A percentile compares a stretch with the other conserved stretches of the same genome.
Evolutionary conservation across 2,888 invertebrate species (phyloP).

Genomic region (Diarsia rubi): DNA sequence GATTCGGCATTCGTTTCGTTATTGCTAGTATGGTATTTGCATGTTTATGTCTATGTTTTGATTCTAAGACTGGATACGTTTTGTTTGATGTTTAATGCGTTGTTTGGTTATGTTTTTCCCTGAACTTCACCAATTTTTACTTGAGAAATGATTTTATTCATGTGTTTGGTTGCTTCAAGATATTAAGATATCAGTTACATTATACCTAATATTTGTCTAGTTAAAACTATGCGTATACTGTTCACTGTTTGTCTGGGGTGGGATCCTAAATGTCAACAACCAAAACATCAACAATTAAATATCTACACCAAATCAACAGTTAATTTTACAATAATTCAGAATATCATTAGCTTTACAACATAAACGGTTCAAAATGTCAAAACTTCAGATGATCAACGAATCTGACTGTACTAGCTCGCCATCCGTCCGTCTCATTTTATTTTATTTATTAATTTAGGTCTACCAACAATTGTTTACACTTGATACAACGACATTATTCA

Average conservation of each 20-base stretch:
- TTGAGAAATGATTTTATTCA: background rate
- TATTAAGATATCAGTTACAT: background rate
- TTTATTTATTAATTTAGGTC: too few relatives aligned
- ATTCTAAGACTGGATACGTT: slow-evolving; percentile 48
- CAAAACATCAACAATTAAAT: too few relatives aligned
- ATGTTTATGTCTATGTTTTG: slow-evolving; percentile 75
- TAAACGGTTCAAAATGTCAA: too few relatives aligned
- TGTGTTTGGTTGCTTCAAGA: background rate
- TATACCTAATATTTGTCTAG: background rate
- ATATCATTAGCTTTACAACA: too few relatives aligned
- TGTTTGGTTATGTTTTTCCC: slow-evolving; percentile 26
- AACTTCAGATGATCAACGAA: too few relatives aligned
- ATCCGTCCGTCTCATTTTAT: too few relatives aligned
- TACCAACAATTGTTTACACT: too few relatives aligned
- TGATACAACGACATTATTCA: too few relatives aligned
- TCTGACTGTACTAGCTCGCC: too few relatives aligned
- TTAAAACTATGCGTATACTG: background rate
- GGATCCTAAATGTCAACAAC: too few relatives aligned
- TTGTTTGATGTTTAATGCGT: slow-evolving; percentile 40
- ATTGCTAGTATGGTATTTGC: slow-evolving; percentile 73
- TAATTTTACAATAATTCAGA: too few relatives aligned
- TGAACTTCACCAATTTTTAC: background rate
- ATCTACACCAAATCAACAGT: too few relatives aligned
- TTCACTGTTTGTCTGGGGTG: background rate
- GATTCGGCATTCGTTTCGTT: slow-evolving; percentile 74